Evolutionary conservation across 2,888 invertebrate species (phyloP), one percentile per base, ranked within the genome.

Genomic region (Zeuzera pyrina): DNA sequence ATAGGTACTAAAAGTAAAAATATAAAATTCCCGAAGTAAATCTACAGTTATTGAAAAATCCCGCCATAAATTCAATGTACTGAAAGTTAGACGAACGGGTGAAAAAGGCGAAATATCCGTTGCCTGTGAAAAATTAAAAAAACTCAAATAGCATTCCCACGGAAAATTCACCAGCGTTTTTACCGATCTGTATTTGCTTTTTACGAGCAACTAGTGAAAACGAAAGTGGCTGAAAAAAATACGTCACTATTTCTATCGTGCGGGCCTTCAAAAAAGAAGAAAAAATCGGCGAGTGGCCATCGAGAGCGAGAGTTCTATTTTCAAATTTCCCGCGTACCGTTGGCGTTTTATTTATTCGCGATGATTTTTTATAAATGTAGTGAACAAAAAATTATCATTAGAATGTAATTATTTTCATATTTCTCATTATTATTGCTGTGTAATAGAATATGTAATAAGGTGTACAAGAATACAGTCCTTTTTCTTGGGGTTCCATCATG

Each of bases 241-340:
- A 67, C 73, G 71, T 72, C 79, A 79, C 79, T 77, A 74, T 71
- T 78, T 68, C 78, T 78, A 78, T 74, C 69, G 77, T 66, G 64
- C 63, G 56, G 63, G 59, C 59, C 54, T 58, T 52, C 63, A 63
- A 64, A 64, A 70, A 68, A 63, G 60, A 64, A 58, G 53, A 52
- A 56, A 63, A 72, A 66, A 68, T 63, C 51, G 48, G 52, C 51
- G 55, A 61, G 59, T 52, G 54, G 49, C 38, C 23, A 50, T 32
- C 42, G 78, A 77, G 62, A 79, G 74, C 51, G 77, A 78, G 61
- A 77, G 76, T 74, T 64, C 71, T 76, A 72, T 77, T 73, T 73
- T 70, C 57, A 67, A 68, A 65, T 65, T 68, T 68, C 65, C 56
- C 64, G 64, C 57, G 60, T 62, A 57, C 53, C 52, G 59, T 42